These are phyloP conservation scores for Oreotragus oreotragus DNA, from an alignment of 2,113 vertebrate species.

Conservation along the genomic window DNA sequence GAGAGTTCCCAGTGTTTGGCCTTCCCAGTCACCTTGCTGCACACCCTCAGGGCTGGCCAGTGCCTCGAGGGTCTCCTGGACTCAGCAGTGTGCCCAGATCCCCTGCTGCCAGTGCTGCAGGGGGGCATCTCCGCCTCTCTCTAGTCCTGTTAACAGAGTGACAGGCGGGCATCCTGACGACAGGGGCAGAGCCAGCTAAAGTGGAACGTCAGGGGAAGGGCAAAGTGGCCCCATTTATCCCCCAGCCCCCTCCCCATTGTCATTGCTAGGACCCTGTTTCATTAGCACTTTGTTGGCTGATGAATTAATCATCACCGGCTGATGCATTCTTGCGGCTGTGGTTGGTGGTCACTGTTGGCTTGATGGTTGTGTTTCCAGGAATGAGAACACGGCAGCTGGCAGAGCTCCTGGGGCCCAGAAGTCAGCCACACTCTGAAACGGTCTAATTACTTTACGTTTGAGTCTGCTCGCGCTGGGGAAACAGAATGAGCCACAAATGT, in stretches of 20 bases:
- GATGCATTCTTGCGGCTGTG: fast-evolving
- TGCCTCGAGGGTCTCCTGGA: background rate
- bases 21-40: fast-evolving
- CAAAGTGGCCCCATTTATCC: fast-evolving
- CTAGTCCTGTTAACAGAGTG: fast-evolving
- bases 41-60: background rate
- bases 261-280: background rate
- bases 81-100: fast-evolving
- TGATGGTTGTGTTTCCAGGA: background rate
- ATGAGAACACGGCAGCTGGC: fast-evolving
- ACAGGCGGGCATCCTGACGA: fast-evolving
- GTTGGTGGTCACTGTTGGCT: background rate
- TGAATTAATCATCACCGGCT: background rate
- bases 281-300: background rate
- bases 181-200: background rate
- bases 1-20: background rate
- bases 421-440: background rate
- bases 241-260: fast-evolving
- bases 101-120: no score
- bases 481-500: background rate
- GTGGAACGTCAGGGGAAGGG: background rate
- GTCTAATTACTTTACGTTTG: background rate
- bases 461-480: background rate
- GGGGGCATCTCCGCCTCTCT: fast-evolving
- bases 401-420: background rate